Conservation (phyloP, 2,888 invertebrate genomes). For the Scaptomyza tumidula region DNA sequence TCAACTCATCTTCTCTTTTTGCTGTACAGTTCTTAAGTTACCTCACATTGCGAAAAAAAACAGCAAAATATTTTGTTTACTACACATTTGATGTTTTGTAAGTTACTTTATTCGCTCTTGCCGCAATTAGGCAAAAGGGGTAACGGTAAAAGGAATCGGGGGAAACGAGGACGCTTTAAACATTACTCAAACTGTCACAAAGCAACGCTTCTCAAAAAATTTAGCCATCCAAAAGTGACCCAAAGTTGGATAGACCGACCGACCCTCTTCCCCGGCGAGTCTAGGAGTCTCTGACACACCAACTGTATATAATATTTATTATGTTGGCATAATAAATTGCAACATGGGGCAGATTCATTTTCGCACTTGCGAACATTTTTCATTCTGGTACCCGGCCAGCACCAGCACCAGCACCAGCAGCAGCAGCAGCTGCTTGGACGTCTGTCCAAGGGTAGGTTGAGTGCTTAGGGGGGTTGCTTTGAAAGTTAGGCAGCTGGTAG, state of each 20-base stretch:
- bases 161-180: slow-evolving; percentile 15
- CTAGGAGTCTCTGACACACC: slow-evolving; percentile 46
- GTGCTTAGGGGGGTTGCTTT: background rate
- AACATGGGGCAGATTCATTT: slow-evolving; percentile 79
- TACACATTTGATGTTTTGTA: slow-evolving; percentile 3
- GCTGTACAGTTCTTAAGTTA: background rate
- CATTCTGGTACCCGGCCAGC: slow-evolving; percentile 65
- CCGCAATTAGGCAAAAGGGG: slow-evolving; percentile 52
- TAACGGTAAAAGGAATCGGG: background rate
- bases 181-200: slow-evolving; percentile 67
- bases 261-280: slow-evolving; percentile 2
- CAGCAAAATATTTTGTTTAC: slow-evolving; percentile 5
- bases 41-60: background rate
- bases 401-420: slow-evolving; percentile 66
- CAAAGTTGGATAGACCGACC: background rate
- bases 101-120: slow-evolving; percentile 27
- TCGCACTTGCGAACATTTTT: slow-evolving; percentile 81
- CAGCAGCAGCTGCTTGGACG: slow-evolving; percentile 68
- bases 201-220: slow-evolving; percentile 29
- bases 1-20: background rate
- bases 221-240: slow-evolving; percentile 23
- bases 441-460: slow-evolving; percentile 18
- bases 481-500: slow-evolving; percentile 43
- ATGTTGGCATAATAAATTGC: slow-evolving; percentile 81
- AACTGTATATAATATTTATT: slow-evolving; percentile 79